Evolutionary conservation across 1,140 invertebrate species (phyloP), one percentile per base, ranked within the genome.

Genomic region (Harpegnathos saltator): DNA sequence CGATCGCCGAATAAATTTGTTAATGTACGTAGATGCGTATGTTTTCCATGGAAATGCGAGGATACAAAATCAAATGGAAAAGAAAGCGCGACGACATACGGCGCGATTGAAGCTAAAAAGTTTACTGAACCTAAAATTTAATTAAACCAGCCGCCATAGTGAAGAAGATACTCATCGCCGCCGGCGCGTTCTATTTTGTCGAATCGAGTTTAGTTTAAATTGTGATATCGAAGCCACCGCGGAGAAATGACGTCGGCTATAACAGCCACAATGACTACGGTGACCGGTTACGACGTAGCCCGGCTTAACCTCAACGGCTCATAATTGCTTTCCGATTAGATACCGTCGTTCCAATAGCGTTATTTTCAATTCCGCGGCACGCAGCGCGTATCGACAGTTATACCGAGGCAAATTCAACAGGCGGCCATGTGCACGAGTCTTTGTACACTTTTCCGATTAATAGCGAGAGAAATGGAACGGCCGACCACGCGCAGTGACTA

Each of bases 381-480:
- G 82, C 38, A 56, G 71, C 62, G 81, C 54, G 52, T 84, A 82
- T 87, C 82, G 86, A 81, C 81, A 81, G 80, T 73, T 85, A 90
- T 75, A 86, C 77, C 83, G 87, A 66, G 86, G 68, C 69, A 91
- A 91, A 91, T 91, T 91, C 90, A 91, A 91, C 90, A 91, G 90
- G 90, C 89, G 88, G 77, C 83, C 65, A 72, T 83, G 62, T 73
- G 77, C 71, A 84, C 71, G 38, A 54, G 85, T 74, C 85, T 89
- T 85, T 80, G 68, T 82, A 62, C 84, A 84, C 83, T 90, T 90
- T 91, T 86, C 86, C 84, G 83, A 91, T 90, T 87, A 89, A 89
- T 78, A 68, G 83, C 59, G 74, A 72, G 68, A 82, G 82, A 63
- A 71, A 86, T 83, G 81, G 68, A 82, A 54, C 19, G 59, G 54